Base-by-base conservation (phyloP, 2,113 vertebrate genomes). In the Cricetomys ansorgei region DNA sequence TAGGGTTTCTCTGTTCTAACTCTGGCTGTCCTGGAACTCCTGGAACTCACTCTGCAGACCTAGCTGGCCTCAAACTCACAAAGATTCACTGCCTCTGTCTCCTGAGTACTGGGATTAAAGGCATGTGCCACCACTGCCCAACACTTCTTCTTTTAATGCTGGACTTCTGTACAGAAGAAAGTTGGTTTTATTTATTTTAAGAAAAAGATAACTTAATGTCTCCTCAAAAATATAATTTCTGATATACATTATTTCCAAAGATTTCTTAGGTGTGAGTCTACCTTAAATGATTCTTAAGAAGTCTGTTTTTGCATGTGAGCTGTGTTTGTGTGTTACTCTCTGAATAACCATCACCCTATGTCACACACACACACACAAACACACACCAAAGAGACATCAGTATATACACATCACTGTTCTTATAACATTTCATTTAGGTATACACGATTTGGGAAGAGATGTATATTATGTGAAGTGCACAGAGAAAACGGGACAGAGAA, bases 151-250 rank as follows among this genome's bases (percentile, higher is more conserved):
- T 95, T 95, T 12, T 93, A 45, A n/a, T 92, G 50, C 84, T 27
- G 84, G 11, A 91, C 43, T 37, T 83, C 23, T 80, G 45, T 86
- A 92, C 48, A 95, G 5, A 69, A 25, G 67, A 94, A 53, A 55
- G 1, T 62, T 81, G 4, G 1, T 88, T 65, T 72, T 79, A 90
- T 91, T 95, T 12, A 0, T 86, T 75, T 96, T 92, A 53, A 45
- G 11, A 91, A 89, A 59, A 73, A 12, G 27, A 77, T 37, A 93
- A 23, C 53, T 94, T 93, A 64, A 29, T 85, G 57, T 76, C 94
- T 11, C 1, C 53, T 29, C 13, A 75, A 93, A 84, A 69, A 2
- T 3, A 55, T 94, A 31, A 27, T 91, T 94, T 64, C 91, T 94
- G 79, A 25, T 16, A 29, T 84, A 23, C 3, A 83, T 27, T n/a